A percentile compares a stretch with the other conserved stretches of the same genome.
phyloP scores from a whole-genome alignment of 2,113 vertebrate genomes.

The Sapayoa aenigma region DNA sequence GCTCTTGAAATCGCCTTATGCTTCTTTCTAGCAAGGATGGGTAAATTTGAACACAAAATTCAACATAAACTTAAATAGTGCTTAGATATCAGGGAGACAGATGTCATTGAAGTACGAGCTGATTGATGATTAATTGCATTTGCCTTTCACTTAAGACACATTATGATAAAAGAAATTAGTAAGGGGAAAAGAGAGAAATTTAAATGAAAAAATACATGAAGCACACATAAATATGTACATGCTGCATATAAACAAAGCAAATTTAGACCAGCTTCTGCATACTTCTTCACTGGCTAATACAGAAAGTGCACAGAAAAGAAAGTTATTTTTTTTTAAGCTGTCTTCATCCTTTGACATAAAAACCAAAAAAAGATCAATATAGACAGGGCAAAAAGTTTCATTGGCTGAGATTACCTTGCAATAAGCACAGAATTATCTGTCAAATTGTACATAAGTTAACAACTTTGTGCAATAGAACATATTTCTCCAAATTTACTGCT shows the following conservation, averaged over 20 bases:
- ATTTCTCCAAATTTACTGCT: conserved; percentile 12
- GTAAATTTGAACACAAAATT: conserved; percentile 38
- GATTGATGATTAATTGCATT: conserved; percentile 55
- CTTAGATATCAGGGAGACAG: conserved; percentile 23
- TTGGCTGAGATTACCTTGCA: neutral
- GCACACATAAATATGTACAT: conserved; percentile 26
- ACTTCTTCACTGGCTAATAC: neutral
- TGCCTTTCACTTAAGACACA: conserved; percentile 43
- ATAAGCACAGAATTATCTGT: neutral
- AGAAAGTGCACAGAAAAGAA: neutral
- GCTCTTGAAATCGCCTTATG: conserved; percentile 34
- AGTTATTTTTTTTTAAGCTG: neutral
- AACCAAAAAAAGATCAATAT: neutral
- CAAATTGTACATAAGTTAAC: conserved; percentile 10
- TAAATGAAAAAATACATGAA: conserved; percentile 26
- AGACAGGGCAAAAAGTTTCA: conserved; percentile 1
- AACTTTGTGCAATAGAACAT: neutral
- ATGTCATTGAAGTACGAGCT: conserved; percentile 30
- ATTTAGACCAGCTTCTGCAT: neutral
- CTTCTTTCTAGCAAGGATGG: conserved; percentile 8
- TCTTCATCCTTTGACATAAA: neutral
- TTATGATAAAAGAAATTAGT: conserved; percentile 34
- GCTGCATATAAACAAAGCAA: conserved; percentile 32
- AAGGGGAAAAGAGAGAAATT: conserved; percentile 34
- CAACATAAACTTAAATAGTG: conserved; percentile 48